Base-by-base conservation (phyloP, 2,113 vertebrate species). In the Phalacrocorax carbo region DNA sequence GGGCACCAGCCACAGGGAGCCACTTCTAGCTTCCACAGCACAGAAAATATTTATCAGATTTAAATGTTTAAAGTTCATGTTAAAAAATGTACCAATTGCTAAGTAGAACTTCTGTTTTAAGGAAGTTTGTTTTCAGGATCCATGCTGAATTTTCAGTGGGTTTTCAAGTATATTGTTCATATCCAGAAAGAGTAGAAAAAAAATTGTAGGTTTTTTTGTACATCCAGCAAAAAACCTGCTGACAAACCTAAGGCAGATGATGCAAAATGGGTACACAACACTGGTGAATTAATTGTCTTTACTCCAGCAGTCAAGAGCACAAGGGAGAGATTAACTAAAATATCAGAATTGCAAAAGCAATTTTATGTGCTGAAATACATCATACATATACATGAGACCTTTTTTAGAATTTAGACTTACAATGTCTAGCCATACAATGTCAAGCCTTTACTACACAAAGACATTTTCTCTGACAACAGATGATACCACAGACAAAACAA, bases 401-500 rank as follows among this genome's bases (percentile, higher is more conserved):
- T 58, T 88, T 94, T n/a, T 27, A 51, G 77, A 71, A 82, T 22
- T 32, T 30, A 81, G 38, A 82, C 25, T 58, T 81, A 80, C n/a
- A 82, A 46, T 13, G 23, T 78, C 90, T 86, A 90, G 82, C n/a
- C 62, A 70, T 55, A 77, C 22, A 72, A 93, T 69, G 88, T 57
- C 54, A 86, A 86, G 38, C 11, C 44, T 38, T 73, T 54, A 88
- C 54, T 88, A 60, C 55, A 96, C 48, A 91, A 70, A 87, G 75
- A 42, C 57, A 84, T 85, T 58, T 93, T 82, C 70, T 86, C 66
- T 90, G 75, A 90, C 78, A 93, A 85, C 32, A 89, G 57, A 87
- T 49, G 32, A 92, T 36, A 76, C 30, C 40, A 77, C 64, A 94
- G 73, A 93, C 78, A 94, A 95, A 94, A 49, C 29, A 91, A 65